phyloP scores from a whole-genome alignment of 2,888 invertebrate species.

The Cataglyphis rosenhaueri region DNA sequence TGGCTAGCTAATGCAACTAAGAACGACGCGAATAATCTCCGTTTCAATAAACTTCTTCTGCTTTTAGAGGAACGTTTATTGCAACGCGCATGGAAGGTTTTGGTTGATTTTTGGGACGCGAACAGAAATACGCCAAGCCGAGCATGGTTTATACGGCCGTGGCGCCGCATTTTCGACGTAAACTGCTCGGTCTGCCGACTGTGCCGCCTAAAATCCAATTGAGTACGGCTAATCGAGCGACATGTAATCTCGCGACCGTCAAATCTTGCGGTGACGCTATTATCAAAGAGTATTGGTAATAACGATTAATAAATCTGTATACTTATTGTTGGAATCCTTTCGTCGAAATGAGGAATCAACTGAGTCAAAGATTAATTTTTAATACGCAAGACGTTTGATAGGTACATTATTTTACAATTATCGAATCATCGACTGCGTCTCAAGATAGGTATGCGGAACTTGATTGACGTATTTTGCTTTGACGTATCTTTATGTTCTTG shows the following conservation, averaged over 20 bases:
- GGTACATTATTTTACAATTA: background rate
- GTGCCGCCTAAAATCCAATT: slow-evolving; percentile 22
- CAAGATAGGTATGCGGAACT: background rate
- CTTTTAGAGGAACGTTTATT: slow-evolving; percentile 18
- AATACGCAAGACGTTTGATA: background rate
- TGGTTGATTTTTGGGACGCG: slow-evolving; percentile 28
- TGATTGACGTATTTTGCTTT: background rate
- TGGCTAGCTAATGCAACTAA: background rate
- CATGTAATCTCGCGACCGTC: background rate
- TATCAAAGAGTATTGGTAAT: background rate
- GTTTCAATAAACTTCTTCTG: slow-evolving; percentile 49
- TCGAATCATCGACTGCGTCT: background rate
- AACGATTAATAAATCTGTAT: background rate
- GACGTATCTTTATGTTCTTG: background rate
- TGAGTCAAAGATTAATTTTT: background rate
- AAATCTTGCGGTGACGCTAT: background rate
- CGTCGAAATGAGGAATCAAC: background rate
- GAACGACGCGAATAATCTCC: slow-evolving; percentile 17
- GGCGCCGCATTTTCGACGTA: slow-evolving; percentile 24
- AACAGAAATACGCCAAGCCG: slow-evolving; percentile 32
- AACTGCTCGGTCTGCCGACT: background rate
- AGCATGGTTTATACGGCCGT: slow-evolving; percentile 14
- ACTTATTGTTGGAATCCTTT: background rate
- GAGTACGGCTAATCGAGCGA: slow-evolving; percentile 8
- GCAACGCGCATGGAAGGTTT: background rate